phyloP scores from a whole-genome alignment of 2,113 vertebrate species.

The Verasper variegatus region DNA sequence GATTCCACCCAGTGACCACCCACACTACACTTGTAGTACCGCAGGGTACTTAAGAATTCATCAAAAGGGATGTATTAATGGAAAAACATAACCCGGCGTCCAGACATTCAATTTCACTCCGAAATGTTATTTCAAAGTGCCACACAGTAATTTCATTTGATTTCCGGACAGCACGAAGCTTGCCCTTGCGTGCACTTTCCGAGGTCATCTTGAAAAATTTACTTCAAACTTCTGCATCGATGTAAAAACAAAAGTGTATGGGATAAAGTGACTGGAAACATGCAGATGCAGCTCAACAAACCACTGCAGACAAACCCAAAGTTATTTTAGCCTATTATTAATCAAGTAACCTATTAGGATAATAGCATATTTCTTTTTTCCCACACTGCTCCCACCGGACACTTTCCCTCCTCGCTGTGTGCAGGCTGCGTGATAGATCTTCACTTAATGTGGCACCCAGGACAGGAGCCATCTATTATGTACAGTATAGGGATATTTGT shows the following conservation, averaged over 20 bases:
- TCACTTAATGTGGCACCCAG: constrained; percentile 53
- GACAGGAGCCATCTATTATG: constrained; percentile 70
- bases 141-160: neutral
- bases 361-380: neutral
- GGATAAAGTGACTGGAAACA: neutral
- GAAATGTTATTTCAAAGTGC: constrained; percentile 21
- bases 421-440: constrained; percentile 61
- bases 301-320: neutral
- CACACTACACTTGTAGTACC: constrained; percentile 8
- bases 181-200: neutral
- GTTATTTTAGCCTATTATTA: neutral
- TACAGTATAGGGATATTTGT: constrained; percentile 61
- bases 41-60: neutral
- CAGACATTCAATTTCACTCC: constrained; percentile 6
- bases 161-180: neutral
- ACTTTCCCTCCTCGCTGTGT: constrained; percentile 19
- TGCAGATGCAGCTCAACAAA: neutral
- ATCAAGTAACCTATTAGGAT: constrained; percentile 23
- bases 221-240: neutral
- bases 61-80: neutral
- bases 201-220: neutral
- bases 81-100: neutral
- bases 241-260: neutral
- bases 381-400: constrained; percentile 8
- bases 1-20: constrained; percentile 32